Percentiles rank a stretch among this genome's conserved stretches.
These are phyloP conservation scores for Phylloscopus trochilus DNA, from an alignment of 2,113 vertebrate genomes.

Conservation along the genomic window DNA sequence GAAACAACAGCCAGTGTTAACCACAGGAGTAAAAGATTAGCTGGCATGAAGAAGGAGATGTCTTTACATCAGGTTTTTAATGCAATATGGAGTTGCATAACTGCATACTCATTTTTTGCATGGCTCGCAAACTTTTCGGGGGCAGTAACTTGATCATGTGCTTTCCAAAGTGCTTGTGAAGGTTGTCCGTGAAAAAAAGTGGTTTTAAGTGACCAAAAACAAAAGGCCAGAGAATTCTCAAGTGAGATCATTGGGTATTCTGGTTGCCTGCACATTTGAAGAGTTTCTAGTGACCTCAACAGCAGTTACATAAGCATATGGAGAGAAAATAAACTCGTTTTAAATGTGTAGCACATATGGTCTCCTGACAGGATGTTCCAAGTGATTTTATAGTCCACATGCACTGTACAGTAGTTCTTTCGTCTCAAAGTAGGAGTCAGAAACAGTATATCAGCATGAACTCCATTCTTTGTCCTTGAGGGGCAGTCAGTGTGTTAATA, in stretches of 20 bases:
- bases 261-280: not conserved
- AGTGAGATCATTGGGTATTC: not conserved
- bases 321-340: not conserved
- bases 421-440: not conserved
- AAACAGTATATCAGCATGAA: not conserved
- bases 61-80: not conserved
- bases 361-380: conserved; percentile 29
- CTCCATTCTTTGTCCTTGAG: not conserved
- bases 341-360: conserved; percentile 21
- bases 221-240: not conserved
- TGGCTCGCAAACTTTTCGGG: not conserved
- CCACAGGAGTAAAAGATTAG: not conserved
- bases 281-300: conserved; percentile 3
- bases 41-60: not conserved
- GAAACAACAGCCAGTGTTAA: not conserved
- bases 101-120: not conserved
- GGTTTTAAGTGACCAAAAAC: not conserved
- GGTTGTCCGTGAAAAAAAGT: not conserved
- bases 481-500: not conserved
- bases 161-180: not conserved
- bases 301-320: conserved; percentile 5
- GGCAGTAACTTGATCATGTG: not conserved
- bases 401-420: not conserved
- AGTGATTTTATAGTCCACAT: conserved; percentile 6
- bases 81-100: not conserved